A percentile compares a stretch with the other conserved stretches of the same genome.
Evolutionary conservation across 2,113 vertebrate species (phyloP).

Genomic region (Apodemus speciosus): DNA sequence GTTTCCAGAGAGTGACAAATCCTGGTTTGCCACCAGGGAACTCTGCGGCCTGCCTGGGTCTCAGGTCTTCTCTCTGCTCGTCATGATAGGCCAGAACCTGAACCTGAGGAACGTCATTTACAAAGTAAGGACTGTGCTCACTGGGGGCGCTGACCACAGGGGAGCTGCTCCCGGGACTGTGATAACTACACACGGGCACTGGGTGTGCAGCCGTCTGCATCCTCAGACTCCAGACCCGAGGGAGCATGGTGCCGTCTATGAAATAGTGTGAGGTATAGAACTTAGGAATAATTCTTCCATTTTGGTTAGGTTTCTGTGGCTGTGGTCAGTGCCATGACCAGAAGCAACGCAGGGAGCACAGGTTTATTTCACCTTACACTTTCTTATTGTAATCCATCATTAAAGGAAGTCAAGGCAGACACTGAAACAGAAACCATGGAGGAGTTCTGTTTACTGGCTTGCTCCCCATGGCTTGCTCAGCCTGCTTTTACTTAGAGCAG

Average conservation of each 20-base stretch:
- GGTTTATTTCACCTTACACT: background rate
- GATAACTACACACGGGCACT: background rate
- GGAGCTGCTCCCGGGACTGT: background rate
- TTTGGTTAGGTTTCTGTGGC: background rate
- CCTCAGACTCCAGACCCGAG: background rate
- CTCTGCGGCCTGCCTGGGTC: slow-evolving; percentile 79
- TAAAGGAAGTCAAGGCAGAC: background rate
- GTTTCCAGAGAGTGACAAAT: slow-evolving; percentile 62
- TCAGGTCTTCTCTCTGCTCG: slow-evolving; percentile 62
- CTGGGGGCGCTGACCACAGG: rapidly evolving
- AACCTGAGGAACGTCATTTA: slow-evolving; percentile 79
- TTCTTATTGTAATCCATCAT: background rate
- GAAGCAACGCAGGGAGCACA: background rate
- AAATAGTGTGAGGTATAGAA: background rate
- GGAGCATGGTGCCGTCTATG: background rate
- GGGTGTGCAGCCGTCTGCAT: background rate
- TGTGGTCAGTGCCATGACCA: background rate
- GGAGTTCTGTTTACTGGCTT: background rate
- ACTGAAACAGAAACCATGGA: background rate
- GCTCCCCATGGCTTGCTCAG: background rate
- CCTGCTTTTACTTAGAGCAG: background rate
- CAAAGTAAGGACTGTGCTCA: slow-evolving; percentile 69
- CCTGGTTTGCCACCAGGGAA: slow-evolving; percentile 62
- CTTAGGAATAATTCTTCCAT: background rate
- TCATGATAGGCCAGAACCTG: slow-evolving; percentile 75